These are phyloP conservation scores for Hormaphis cornu DNA, from an alignment of 1,140 invertebrate genomes.

Conservation along the genomic window DNA sequence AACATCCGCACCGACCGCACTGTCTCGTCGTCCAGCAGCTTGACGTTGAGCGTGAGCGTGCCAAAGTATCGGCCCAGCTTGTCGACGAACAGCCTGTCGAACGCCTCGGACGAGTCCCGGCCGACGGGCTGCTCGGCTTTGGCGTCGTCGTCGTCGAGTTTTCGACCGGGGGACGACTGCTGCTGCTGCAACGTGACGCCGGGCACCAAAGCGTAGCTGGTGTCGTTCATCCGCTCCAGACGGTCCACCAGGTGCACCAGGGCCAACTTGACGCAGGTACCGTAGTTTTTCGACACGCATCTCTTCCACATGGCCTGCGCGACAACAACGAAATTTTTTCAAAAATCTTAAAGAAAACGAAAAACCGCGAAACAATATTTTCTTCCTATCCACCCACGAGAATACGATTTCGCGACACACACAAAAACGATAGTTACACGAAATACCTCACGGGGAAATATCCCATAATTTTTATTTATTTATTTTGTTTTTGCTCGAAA, in stretches of 20 bases:
- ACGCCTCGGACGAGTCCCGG: constrained; percentile 56
- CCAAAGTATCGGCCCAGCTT: constrained; percentile 62
- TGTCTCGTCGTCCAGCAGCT: constrained; percentile 55
- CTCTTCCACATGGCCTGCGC: constrained; percentile 37
- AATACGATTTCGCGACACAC: no score
- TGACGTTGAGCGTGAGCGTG: constrained; percentile 60
- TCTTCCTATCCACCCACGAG: no score
- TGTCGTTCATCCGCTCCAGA: constrained; percentile 51
- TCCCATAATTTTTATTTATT: no score
- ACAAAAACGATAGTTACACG: no score
- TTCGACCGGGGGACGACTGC: no score
- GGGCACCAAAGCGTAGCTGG: constrained; percentile 53
- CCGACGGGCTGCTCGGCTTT: neutral
- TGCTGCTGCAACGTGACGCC: constrained; percentile 8
- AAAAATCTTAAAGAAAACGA: no score
- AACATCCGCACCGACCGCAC: constrained; percentile 48
- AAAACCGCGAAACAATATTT: no score
- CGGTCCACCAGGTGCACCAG: constrained; percentile 66
- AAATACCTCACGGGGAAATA: no score
- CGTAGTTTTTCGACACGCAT: constrained; percentile 59
- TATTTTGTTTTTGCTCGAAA: no score
- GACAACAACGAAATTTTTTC: neutral
- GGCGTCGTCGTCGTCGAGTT: neutral
- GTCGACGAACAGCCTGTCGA: constrained; percentile 63
- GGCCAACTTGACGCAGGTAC: constrained; percentile 67